A percentile compares a stretch with the other conserved stretches of the same genome.
phyloP scores from a whole-genome alignment of 2,113 vertebrate species.

The Genyomyrus donnyi region DNA sequence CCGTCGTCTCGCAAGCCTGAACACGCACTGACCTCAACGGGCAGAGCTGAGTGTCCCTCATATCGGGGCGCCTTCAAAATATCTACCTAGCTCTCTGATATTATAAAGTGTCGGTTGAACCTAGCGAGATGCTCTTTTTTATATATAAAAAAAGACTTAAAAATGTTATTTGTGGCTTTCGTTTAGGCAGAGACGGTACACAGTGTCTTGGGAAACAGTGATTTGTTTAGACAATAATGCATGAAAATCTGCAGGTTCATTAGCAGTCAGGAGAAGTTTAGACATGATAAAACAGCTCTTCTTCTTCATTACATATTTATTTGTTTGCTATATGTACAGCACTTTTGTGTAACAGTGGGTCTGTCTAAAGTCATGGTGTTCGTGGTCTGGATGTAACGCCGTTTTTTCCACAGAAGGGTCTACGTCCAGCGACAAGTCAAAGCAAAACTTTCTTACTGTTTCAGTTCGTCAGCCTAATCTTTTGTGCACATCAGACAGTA shows the following conservation, averaged over 20 bases:
- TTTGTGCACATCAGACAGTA: neutral
- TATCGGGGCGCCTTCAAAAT: neutral
- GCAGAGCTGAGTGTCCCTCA: slow-evolving; percentile 52
- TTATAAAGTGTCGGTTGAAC: neutral
- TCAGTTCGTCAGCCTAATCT: neutral
- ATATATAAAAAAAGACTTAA: neutral
- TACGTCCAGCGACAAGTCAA: neutral
- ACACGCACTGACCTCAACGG: slow-evolving; percentile 54
- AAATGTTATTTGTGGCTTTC: neutral
- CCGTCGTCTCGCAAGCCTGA: slow-evolving; percentile 58
- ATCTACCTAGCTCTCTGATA: neutral
- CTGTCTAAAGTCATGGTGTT: neutral
- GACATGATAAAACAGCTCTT: neutral
- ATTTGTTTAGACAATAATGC: neutral
- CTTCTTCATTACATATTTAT: neutral
- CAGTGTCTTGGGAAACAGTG: neutral
- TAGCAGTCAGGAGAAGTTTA: neutral
- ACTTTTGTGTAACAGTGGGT: neutral
- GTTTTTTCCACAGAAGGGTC: neutral
- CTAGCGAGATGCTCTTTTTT: neutral
- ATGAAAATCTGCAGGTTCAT: neutral
- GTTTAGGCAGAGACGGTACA: neutral
- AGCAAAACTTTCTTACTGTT: neutral
- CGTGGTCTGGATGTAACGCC: neutral
- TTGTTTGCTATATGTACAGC: neutral